A percentile compares a stretch with the other conserved stretches of the same genome.
phyloP scores from a whole-genome alignment of 2,113 vertebrate species.

The Cavia aperea region DNA sequence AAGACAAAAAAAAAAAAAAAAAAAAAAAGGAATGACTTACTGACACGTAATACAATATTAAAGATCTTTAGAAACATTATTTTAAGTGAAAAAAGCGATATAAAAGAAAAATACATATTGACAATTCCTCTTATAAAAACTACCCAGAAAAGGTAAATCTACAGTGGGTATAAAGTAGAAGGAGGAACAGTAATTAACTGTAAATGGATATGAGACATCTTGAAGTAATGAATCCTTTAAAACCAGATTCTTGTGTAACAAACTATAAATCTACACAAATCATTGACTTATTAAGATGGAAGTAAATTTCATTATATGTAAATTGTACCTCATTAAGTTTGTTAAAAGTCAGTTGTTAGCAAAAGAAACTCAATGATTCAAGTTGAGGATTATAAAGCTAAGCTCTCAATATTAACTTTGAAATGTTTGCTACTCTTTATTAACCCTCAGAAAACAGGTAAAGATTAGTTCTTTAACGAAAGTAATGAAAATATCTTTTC shows the following conservation, averaged over 20 bases:
- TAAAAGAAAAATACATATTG: not conserved
- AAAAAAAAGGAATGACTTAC: not conserved
- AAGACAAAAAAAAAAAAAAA: too few species aligned
- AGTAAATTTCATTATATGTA: constrained; percentile 3
- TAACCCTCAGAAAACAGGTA: not conserved
- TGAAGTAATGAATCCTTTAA: constrained; percentile 2
- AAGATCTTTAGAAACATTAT: not conserved
- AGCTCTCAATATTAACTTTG: constrained; percentile 12
- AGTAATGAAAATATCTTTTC: constrained; percentile 19
- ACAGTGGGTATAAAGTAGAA: not conserved
- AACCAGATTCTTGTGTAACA: not conserved
- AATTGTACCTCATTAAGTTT: constrained; percentile 20
- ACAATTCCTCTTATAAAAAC: not conserved
- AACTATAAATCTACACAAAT: not conserved
- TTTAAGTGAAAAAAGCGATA: not conserved
- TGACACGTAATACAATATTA: not conserved
- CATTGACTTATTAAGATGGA: not conserved
- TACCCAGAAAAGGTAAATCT: not conserved
- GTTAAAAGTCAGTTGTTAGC: constrained; percentile 8
- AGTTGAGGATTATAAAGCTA: not conserved
- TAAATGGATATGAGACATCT: not conserved
- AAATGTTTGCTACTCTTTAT: constrained; percentile 27
- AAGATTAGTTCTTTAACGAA: not conserved
- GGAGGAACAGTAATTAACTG: not conserved
- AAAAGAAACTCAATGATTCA: not conserved